Evolutionary conservation across 1,140 invertebrate genomes (phyloP).

Genomic region (Marisa cornuarietis): DNA sequence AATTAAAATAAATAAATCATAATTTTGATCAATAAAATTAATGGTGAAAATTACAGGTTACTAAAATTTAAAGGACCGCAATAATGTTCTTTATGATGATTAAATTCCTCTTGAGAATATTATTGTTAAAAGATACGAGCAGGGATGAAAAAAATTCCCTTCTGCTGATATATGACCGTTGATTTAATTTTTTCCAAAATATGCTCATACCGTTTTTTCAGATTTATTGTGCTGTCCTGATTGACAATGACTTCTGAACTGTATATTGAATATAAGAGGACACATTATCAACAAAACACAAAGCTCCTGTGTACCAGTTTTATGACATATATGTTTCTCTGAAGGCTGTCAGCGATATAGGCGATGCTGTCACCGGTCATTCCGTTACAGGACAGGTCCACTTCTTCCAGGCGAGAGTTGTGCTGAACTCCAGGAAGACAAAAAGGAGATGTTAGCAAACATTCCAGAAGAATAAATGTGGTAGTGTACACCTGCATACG

Average conservation of each 20-base stretch:
- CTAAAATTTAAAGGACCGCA: too few relatives aligned
- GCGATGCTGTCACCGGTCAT: constrained; percentile 45
- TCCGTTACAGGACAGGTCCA: constrained; percentile 57
- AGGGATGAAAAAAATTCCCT: too few relatives aligned
- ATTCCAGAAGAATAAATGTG: too few relatives aligned
- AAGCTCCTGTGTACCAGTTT: constrained; percentile 44
- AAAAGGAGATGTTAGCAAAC: neutral
- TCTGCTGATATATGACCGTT: too few relatives aligned
- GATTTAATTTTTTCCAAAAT: too few relatives aligned
- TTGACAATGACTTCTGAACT: neutral
- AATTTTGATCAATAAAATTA: neutral
- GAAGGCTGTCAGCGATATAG: constrained; percentile 50
- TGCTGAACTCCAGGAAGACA: constrained; percentile 33
- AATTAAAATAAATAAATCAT: neutral
- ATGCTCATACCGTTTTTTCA: too few relatives aligned
- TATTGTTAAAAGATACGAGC: too few relatives aligned
- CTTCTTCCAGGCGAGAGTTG: constrained; percentile 51
- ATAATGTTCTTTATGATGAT: too few relatives aligned
- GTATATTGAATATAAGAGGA: neutral
- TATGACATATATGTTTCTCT: constrained; percentile 49
- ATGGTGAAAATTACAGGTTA: too few relatives aligned
- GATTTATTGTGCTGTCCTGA: too few relatives aligned
- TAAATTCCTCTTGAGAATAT: too few relatives aligned
- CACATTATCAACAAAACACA: neutral
- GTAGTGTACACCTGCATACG: too few relatives aligned